Percentiles rank a stretch among this genome's conserved stretches.
Evolutionary conservation across 2,113 vertebrate genomes (phyloP).

Genomic region (Heterotis niloticus): DNA sequence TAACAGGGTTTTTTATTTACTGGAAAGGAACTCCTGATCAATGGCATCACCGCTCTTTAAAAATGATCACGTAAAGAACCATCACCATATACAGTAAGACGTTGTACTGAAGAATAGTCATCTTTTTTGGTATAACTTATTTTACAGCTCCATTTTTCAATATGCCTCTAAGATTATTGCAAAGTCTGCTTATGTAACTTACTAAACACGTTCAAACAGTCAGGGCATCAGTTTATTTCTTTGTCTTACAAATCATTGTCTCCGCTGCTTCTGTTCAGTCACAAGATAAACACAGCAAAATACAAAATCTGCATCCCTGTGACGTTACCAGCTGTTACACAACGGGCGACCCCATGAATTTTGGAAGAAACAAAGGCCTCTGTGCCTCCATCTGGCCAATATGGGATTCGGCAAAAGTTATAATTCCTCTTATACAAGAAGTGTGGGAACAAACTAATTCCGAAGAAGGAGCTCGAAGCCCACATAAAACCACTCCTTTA

Average conservation of each 20-base stretch:
- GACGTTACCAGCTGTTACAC: not conserved
- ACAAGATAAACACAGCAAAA: not conserved
- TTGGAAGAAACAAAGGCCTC: conserved; percentile 7
- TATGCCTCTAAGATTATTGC: no score
- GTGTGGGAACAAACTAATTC: conserved; percentile 17
- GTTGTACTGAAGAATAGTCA: no score
- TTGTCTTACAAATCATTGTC: no score
- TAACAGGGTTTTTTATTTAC: not conserved
- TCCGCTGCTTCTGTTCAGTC: no score
- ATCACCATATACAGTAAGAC: no score
- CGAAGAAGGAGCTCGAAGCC: not conserved
- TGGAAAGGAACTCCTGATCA: not conserved
- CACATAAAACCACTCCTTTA: not conserved
- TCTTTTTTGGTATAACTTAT: no score
- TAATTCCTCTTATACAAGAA: conserved; percentile 18
- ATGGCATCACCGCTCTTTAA: conserved; percentile 1
- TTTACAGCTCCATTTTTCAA: no score
- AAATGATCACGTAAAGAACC: no score
- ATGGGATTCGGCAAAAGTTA: not conserved
- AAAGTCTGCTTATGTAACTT: no score
- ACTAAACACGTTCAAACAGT: no score
- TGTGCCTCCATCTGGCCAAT: not conserved
- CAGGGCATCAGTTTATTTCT: no score
- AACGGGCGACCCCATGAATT: not conserved
- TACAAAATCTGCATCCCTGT: not conserved